Base-by-base conservation (phyloP, 2,888 invertebrate species). In the Drosophila acutilabella region DNA sequence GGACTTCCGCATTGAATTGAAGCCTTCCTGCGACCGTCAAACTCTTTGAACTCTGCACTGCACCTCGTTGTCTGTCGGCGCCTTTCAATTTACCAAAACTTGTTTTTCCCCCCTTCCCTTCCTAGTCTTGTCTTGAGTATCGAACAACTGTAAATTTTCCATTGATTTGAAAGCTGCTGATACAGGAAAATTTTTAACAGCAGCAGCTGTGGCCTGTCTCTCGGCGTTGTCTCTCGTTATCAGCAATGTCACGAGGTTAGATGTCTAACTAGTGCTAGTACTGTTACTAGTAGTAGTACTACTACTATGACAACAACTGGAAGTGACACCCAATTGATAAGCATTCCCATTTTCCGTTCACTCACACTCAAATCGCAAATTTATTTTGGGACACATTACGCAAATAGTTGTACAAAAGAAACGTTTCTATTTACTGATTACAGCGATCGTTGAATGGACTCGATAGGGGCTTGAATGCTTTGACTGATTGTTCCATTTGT, bases 1-100 rank as follows among this genome's bases (percentile, higher is more conserved):
- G 82, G 77, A 81, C 81, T 83, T 83, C 88, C 82, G 82, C 88
- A 81, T 83, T 66, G 62, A 42, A 58, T 50, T 40, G 61, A 47
- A 50, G 50, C 50, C 41, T 36, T 13, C 38, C 33, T 23, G 58
- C 42, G 18, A 23, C 42, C 50, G 52, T 64, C 40, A 48, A 48
- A 44, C 80, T 61, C 56, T 60, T 72, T 80, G 83, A 82, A 82
- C 74, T 77, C 14, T 77, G 71, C 60, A 51, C 65, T 77, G 71
- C 60, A 51, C 65, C 47, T 51, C 47, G 48, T 33, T 33, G 47
- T 14, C 26, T 26, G 52, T 20, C 42, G 69, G 41, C 40, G 42
- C 45, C 75, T 65, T 78, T 65, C 58, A 60, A 76, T 75, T 75
- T 50, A 38, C 42, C 42, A 65, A 33, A 30, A 75, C 64, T 64